Evolutionary conservation across 2,888 invertebrate genomes (phyloP).

Genomic region (Slavum lentiscoides): DNA sequence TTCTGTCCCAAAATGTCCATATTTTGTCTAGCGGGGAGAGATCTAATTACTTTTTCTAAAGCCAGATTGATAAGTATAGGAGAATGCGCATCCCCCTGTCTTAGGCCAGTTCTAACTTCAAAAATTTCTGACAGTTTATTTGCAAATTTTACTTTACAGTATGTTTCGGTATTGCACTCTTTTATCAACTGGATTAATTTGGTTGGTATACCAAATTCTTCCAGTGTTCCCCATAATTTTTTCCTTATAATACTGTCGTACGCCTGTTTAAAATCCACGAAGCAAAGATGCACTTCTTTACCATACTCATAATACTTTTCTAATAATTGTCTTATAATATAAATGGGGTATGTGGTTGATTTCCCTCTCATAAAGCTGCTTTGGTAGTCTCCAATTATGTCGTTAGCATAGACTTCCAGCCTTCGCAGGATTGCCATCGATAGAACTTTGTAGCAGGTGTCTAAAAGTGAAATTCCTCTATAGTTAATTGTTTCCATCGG

Average conservation of each 20-base stretch:
- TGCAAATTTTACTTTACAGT: constrained; percentile 11
- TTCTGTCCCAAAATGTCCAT: too few relatives aligned
- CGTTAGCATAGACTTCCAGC: too few relatives aligned
- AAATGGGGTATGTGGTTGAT: constrained; percentile 16
- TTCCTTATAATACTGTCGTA: constrained; percentile 11
- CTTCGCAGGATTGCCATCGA: too few relatives aligned
- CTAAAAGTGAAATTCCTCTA: too few relatives aligned
- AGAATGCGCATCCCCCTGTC: not conserved
- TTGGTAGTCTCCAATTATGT: not conserved
- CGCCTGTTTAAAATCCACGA: constrained; percentile 16
- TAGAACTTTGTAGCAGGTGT: too few relatives aligned
- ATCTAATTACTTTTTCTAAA: constrained; percentile 4
- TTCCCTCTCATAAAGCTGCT: not conserved
- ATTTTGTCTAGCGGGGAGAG: not conserved
- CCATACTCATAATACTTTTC: too few relatives aligned
- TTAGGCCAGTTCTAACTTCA: not conserved
- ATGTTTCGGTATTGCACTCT: constrained; percentile 1
- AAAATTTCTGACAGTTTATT: constrained; percentile 10
- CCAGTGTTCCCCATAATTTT: constrained; percentile 19
- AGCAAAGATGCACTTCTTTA: constrained; percentile 16
- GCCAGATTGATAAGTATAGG: constrained; percentile 15
- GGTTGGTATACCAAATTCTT: constrained; percentile 23
- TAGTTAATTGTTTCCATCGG: too few relatives aligned
- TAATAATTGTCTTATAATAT: constrained; percentile 9
- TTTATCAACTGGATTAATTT: constrained; percentile 19